Percentiles rank a stretch among this genome's conserved stretches.
phyloP scores from a whole-genome alignment of 1,140 invertebrate species.

The Spodoptera frugiperda region DNA sequence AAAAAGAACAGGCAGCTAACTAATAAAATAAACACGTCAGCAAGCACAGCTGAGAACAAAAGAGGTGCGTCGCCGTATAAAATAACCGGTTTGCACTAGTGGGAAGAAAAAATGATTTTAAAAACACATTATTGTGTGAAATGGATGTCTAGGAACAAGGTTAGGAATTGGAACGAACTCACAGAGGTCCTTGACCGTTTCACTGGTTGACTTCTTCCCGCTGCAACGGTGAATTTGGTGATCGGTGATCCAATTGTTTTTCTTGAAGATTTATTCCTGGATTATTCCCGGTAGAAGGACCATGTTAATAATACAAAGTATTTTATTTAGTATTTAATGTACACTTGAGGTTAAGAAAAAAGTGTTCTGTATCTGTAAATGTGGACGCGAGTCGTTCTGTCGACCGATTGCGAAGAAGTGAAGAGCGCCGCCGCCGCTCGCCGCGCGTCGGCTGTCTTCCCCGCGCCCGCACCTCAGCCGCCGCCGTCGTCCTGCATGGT shows the following conservation, averaged over 20 bases:
- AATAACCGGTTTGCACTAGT: neutral
- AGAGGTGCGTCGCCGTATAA: neutral
- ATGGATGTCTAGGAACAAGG: conserved; percentile 14
- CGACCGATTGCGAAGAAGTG: too few species aligned
- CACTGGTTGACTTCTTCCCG: conserved; percentile 20
- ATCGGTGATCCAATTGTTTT: neutral
- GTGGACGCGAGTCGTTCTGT: too few species aligned
- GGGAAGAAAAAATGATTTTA: conserved; percentile 8
- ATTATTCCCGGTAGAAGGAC: conserved; percentile 12
- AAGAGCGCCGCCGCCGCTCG: too few species aligned
- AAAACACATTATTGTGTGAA: conserved; percentile 21
- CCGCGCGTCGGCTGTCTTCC: too few species aligned
- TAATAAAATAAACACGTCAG: neutral
- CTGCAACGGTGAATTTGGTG: conserved; percentile 23
- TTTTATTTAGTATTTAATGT: too few species aligned
- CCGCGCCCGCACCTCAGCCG: too few species aligned
- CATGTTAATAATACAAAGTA: too few species aligned
- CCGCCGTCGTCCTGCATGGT: too few species aligned
- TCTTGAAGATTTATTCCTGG: too few species aligned
- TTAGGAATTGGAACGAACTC: conserved; percentile 21
- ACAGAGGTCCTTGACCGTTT: conserved; percentile 30
- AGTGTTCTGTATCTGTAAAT: too few species aligned
- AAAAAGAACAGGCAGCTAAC: conserved; percentile 7
- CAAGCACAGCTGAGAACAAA: conserved; percentile 13
- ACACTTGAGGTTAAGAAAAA: too few species aligned